Evolutionary conservation across 2,888 invertebrate species (phyloP), one percentile per base, ranked within the genome.

Genomic region (Pyrocoelia pectoralis): DNA sequence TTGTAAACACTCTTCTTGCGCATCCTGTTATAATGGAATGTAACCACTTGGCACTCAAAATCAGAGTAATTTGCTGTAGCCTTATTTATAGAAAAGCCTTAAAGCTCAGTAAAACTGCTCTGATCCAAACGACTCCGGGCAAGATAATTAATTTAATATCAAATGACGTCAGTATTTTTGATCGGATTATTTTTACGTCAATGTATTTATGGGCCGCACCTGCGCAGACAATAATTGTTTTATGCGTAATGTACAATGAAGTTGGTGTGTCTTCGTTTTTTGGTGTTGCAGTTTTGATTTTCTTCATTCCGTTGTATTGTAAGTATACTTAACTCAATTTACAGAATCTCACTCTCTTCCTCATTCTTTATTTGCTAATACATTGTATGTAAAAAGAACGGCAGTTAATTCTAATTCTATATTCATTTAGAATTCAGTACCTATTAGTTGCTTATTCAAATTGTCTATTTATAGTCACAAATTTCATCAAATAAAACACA

Each of bases 11-110:
- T 17, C 10, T 46, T 2, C 3, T 46, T 1, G 1, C 6, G n/a
- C 18, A 46, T n/a, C 17, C 46, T 9, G 2, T n/a, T 1, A 15
- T 46, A 17, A 3, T 46, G 15, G 46, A 17, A 46, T 10, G 8
- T 3, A 8, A 46, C n/a, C 14, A 93, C 74, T 87, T 93, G 81
- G 95, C 95, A 56, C 92, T 94, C 93, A 89, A 92, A 81, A 85
- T 94, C 78, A 84, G 95, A 9, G 87, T 95, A 0, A 93, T 92
- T 0, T 90, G 92, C 76, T 94, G 94, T 75, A 90, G 93, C 0
- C 83, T 96, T 14, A 89, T 96, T 67, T 95, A 94, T 77, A 86
- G 94, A 77, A 96, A 96, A 68, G 70, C 80, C 2, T 65, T 82
- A 28, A 76, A 75, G 49, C 66, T 82, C 33, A 78, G 92, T 73